These are phyloP conservation scores for Coreoperca whiteheadi DNA, from an alignment of 2,113 vertebrate genomes.

Conservation along the genomic window DNA sequence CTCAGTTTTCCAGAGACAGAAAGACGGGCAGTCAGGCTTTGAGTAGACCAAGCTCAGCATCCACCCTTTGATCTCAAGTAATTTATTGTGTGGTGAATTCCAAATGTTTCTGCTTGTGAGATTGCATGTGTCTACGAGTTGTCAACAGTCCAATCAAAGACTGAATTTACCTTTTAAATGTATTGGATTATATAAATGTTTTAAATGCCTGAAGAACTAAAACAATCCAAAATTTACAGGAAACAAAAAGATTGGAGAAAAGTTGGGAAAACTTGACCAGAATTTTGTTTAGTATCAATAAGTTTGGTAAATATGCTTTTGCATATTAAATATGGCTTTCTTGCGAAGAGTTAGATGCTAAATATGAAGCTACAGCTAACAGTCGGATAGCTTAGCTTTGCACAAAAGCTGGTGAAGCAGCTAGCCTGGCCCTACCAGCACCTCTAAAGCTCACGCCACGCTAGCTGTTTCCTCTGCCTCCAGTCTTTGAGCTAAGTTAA, in stretches of 20 bases:
- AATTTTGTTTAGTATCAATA: neutral
- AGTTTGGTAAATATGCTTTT: neutral
- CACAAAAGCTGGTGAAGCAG: neutral
- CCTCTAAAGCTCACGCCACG: neutral
- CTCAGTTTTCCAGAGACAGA: conserved; percentile 58
- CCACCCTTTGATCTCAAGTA: conserved; percentile 12
- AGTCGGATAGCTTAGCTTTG: neutral
- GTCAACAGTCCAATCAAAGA: neutral
- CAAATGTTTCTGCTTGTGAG: neutral
- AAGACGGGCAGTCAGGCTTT: neutral
- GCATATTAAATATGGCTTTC: neutral
- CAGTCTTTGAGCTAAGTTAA: neutral
- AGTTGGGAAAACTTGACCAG: neutral
- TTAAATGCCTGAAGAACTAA: neutral
- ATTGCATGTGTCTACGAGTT: neutral
- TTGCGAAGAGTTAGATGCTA: neutral
- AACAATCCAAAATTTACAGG: neutral
- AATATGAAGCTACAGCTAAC: neutral
- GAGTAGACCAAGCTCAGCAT: neutral
- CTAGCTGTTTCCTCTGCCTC: neutral
- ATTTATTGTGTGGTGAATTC: neutral
- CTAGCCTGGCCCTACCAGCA: neutral
- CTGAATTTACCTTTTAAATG: neutral
- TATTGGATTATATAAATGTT: neutral
- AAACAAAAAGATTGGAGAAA: neutral